Evolutionary conservation across 2,113 vertebrate genomes (phyloP).

Genomic region (Mesoclemmys tuberculata): DNA sequence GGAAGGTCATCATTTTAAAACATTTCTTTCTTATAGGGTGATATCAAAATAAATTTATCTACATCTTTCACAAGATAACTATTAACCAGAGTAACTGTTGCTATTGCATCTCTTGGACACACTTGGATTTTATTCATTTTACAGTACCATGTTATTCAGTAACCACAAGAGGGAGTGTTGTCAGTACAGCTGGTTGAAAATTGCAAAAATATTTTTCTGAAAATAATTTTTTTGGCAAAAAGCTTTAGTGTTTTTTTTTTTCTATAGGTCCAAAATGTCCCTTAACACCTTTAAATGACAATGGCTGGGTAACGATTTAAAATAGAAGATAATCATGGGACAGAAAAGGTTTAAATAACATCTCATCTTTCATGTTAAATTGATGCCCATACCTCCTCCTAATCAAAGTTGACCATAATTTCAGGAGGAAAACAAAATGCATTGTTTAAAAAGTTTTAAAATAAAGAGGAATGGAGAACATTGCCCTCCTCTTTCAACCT

Average conservation of each 20-base stretch:
- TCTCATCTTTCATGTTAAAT: background rate
- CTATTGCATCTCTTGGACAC: background rate
- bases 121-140: background rate
- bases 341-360: background rate
- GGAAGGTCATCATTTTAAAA: background rate
- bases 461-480: background rate
- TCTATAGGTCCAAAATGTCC: background rate
- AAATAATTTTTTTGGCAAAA: background rate
- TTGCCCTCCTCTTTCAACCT: background rate
- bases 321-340: background rate
- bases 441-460: background rate
- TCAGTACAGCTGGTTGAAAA: background rate
- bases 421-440: background rate
- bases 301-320: background rate
- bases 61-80: background rate
- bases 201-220: background rate
- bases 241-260: background rate
- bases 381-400: background rate
- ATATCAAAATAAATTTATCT: background rate
- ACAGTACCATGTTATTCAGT: background rate
- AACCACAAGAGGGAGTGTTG: background rate
- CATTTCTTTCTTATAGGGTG: background rate
- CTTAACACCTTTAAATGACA: background rate
- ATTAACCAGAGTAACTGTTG: background rate
- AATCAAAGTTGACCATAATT: background rate